Base-by-base conservation (phyloP, 2,113 vertebrate species). In the Centrocercus urophasianus region DNA sequence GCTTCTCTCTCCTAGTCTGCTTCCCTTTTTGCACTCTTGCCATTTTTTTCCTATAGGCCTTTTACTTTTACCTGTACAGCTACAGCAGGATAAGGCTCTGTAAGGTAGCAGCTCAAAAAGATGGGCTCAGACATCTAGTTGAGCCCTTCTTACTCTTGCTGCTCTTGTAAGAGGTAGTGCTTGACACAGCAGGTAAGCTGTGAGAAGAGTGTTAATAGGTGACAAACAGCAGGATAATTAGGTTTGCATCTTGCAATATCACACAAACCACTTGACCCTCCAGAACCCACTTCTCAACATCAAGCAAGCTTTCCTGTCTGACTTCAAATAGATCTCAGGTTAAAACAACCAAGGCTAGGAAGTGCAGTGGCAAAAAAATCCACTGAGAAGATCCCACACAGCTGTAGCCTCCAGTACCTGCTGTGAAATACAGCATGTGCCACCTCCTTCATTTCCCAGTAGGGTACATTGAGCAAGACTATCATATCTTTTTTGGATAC, bases 111-210 rank as follows among this genome's bases (percentile, higher is more conserved):
- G 13, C 60, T 80, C 1, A 76, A 77, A 4, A 56, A 42, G 5
- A 14, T 32, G n/a, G 12, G 9, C 25, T 43, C 32, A 67, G 5
- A 34, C 3, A 32, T 32, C 34, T 17, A 30, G 14, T 43, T 25
- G 36, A 60, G 17, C 19, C 28, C 11, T 13, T 45, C 21, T 3
- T 1, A n/a, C 3, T 3, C 8, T 5, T 6, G 3, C 19, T 8
- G 11, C 3, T 21, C 1, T 0, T 3, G 5, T 43, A 60, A 12
- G 8, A 30, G 24, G 27, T 25, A 11, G 13, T 3, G 10, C 28
- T 25, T 15, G 34, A 38, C 15, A 16, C 2, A 9, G 30, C 0
- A 0, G 1, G 6, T 4, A 6, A 60, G 32, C 13, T 27, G 4
- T 2, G 6, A 63, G 47, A 12, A 52, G 13, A 4, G 10, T 17